Percentiles rank a stretch among this genome's conserved stretches.
Conservation (phyloP, 2,888 invertebrate species). For the Pandemis corylana region DNA sequence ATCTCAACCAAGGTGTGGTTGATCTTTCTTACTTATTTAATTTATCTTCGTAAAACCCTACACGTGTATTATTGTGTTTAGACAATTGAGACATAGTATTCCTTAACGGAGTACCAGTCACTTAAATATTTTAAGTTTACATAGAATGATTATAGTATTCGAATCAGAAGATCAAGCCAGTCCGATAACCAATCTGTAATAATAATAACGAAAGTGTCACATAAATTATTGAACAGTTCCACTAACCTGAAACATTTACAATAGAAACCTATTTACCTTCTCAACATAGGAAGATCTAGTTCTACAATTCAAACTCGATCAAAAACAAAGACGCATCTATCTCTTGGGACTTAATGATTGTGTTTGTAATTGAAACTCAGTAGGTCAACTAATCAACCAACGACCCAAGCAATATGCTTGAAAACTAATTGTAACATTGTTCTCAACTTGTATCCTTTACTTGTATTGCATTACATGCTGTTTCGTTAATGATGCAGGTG, state of each 20-base stretch:
- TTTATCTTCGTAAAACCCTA: too few relatives aligned
- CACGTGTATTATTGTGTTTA: not conserved
- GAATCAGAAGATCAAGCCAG: not conserved
- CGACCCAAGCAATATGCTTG: not conserved
- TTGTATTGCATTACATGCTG: too few relatives aligned
- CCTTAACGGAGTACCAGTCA: not conserved
- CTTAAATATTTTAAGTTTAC: not conserved
- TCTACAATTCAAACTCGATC: not conserved
- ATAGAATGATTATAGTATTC: not conserved
- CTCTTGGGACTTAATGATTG: constrained; percentile 29
- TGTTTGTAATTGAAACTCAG: constrained; percentile 42
- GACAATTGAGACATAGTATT: not conserved
- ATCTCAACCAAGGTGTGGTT: constrained; percentile 8
- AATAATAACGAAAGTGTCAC: constrained; percentile 5
- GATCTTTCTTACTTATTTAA: too few relatives aligned
- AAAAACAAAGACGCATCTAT: constrained; percentile 41
- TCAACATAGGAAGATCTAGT: not conserved
- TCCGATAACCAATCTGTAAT: not conserved
- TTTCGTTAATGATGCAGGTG: not conserved
- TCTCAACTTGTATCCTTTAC: constrained; percentile 9
- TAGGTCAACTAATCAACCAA: constrained; percentile 31
- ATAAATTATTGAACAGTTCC: not conserved
- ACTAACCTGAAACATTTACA: not conserved
- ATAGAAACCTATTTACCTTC: not conserved
- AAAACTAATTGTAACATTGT: constrained; percentile 24